Evolutionary conservation across 2,113 vertebrate species (phyloP).

Genomic region (Oostethus manadensis): DNA sequence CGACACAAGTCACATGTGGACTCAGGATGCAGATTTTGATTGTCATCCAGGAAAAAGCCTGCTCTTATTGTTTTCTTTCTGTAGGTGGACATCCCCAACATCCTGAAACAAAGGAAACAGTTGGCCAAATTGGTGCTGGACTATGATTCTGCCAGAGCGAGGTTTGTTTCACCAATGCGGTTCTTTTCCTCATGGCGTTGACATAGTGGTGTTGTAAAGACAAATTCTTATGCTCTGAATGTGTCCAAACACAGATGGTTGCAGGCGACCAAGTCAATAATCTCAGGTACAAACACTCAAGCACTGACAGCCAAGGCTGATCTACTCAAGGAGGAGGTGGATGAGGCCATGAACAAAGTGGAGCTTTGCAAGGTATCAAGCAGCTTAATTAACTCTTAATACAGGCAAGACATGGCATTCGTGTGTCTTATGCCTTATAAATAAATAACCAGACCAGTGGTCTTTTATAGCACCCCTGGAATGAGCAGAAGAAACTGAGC

Average conservation of each 20-base stretch:
- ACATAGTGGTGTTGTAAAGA: background rate
- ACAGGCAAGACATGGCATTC: no score
- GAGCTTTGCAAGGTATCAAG: constrained; percentile 90
- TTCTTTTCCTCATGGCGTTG: background rate
- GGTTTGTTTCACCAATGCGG: constrained; percentile 63
- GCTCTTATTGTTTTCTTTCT: constrained; percentile 8
- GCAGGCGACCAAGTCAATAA: constrained; percentile 93
- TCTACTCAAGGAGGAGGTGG: constrained; percentile 94
- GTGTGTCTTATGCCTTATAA: background rate
- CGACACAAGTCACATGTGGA: constrained; percentile 9
- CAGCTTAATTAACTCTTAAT: background rate
- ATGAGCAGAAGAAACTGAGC: constrained; percentile 1
- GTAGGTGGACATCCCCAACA: constrained; percentile 93
- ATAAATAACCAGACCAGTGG: background rate
- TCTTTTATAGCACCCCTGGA: background rate
- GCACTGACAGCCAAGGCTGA: constrained; percentile 95
- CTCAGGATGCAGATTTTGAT: background rate
- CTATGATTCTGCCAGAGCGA: constrained; percentile 93
- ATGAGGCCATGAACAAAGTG: constrained; percentile 96
- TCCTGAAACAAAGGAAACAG: constrained; percentile 96
- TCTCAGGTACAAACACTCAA: constrained; percentile 94
- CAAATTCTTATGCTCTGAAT: background rate
- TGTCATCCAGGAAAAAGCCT: background rate
- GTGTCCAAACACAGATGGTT: constrained; percentile 77
- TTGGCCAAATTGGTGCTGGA: constrained; percentile 91